phyloP scores from a whole-genome alignment of 2,797 vertebrate species.

The Emydoidea blandingii region DNA sequence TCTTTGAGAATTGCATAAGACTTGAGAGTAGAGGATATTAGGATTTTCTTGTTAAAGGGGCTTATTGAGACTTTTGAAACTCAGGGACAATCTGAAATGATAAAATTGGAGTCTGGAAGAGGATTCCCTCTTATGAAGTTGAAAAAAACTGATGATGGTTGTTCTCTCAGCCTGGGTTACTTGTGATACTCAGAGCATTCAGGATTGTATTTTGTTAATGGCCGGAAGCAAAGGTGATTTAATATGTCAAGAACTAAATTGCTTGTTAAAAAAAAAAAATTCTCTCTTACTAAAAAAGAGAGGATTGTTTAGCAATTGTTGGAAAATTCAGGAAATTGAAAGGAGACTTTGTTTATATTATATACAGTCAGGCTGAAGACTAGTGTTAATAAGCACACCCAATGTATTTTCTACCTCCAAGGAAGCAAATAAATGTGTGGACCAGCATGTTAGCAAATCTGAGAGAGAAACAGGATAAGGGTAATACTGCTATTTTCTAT shows the following conservation, averaged over 20 bases:
- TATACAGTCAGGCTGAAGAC: slow-evolving; percentile 12
- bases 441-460: not conserved
- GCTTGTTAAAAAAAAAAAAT: slow-evolving; percentile 66
- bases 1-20: slow-evolving; percentile 41
- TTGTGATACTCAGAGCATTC: slow-evolving; percentile 26
- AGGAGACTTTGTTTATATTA: slow-evolving; percentile 45
- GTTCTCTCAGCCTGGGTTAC: slow-evolving; percentile 55
- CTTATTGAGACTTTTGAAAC: slow-evolving; percentile 57
- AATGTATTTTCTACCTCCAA: not conserved
- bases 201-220: slow-evolving; percentile 52
- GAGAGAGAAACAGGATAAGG: not conserved
- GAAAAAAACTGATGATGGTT: slow-evolving; percentile 55
- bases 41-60: slow-evolving; percentile 60
- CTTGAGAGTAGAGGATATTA: slow-evolving; percentile 34
- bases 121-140: slow-evolving; percentile 32
- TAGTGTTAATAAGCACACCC: slow-evolving; percentile 47
- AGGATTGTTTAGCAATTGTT: slow-evolving; percentile 46
- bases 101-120: slow-evolving; percentile 42
- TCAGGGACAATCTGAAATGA: slow-evolving; percentile 55
- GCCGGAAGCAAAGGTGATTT: slow-evolving; percentile 65
- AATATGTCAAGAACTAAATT: slow-evolving; percentile 67
- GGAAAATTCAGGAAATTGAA: not conserved
- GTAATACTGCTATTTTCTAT: not conserved
- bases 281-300: slow-evolving; percentile 68
- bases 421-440: not conserved